Evolutionary conservation across 2,888 invertebrate genomes (phyloP), one percentile per base, ranked within the genome.

Genomic region (Catocala sponsa): DNA sequence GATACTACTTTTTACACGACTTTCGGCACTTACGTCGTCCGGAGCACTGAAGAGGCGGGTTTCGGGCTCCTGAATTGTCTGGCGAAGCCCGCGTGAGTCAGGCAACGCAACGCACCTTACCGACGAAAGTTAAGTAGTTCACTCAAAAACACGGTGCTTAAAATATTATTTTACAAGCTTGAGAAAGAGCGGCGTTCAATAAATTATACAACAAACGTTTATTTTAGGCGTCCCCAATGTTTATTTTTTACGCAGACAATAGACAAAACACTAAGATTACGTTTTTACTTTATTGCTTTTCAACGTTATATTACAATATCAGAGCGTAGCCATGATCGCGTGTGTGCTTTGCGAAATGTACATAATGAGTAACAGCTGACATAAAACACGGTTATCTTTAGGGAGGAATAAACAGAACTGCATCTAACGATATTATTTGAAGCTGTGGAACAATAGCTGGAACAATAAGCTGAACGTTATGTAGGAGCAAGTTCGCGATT

Each of bases 1-100:
- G 93, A 92, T 94, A 92, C 91, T 90, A 91, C 93, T 93, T 93
- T 92, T 92, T 92, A 92, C 94, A 93, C 94, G 94, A 93, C 93
- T 92, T 89, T 91, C 94, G 78, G 91, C 93, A 94, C 94, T 94
- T 94, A 92, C 92, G 91, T 84, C 92, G 90, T 88, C 83, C 91
- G 88, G 88, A 91, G 88, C 88, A 94, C 94, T 94, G 94, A 91
- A 88, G 88, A 88, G 86, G 83, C 86, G 83, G 80, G 81, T 83
- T 83, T 78, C 84, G 80, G 84, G 72, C 83, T 87, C 80, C 87
- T 83, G 84, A 74, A 85, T 87, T 87, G 91, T 92, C 92, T 93
- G 85, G 82, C 87, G 86, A 79, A 84, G 82, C 78, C 85, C 85
- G 83, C 80, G 85, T 91, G 91, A 91, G 81, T 90, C 91, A 91